Evolutionary conservation across 2,888 invertebrate species (phyloP).

Genomic region (Drosophila mimica): DNA sequence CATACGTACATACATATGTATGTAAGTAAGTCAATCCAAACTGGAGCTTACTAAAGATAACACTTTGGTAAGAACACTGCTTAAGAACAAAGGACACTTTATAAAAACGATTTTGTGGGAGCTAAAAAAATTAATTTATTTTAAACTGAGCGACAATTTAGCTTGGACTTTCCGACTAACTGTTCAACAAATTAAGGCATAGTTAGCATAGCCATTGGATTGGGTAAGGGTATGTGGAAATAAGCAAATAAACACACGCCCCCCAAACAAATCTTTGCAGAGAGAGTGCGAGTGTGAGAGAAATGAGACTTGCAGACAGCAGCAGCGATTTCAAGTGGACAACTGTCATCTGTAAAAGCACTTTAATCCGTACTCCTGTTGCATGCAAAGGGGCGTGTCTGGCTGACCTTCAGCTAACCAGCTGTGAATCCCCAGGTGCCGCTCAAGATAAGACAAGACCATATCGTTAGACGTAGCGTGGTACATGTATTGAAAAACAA

Average conservation of each 20-base stretch:
- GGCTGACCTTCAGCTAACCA: constrained; percentile 1
- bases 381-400: neutral
- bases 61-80: neutral
- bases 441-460: neutral
- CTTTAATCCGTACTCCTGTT: neutral
- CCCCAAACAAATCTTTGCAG: neutral
- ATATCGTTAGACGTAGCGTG: neutral
- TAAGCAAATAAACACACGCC: neutral
- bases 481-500: constrained; percentile 1
- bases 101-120: neutral
- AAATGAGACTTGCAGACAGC: neutral
- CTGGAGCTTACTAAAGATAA: neutral
- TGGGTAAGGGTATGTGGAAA: neutral
- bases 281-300: neutral
- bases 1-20: neutral
- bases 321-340: neutral
- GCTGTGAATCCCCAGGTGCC: neutral
- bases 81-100: neutral
- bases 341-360: neutral
- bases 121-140: neutral
- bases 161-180: neutral
- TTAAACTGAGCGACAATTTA: neutral
- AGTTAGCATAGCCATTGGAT: neutral
- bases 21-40: neutral
- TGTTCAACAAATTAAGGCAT: neutral